These are phyloP conservation scores for Stratiolaelaps scimitus DNA, from an alignment of 1,140 invertebrate genomes.

Conservation along the genomic window DNA sequence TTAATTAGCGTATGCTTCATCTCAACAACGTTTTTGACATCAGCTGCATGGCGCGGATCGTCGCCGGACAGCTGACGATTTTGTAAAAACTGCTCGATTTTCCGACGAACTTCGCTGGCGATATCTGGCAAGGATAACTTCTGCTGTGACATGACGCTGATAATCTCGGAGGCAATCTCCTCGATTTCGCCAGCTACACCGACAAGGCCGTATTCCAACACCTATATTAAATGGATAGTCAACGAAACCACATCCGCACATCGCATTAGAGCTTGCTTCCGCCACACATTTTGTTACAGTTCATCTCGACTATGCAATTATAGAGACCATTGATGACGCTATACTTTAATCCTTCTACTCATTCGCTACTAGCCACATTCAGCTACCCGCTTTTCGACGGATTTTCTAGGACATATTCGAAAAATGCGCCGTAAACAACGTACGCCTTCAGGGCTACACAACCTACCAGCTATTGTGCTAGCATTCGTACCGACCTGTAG, in stretches of 20 bases:
- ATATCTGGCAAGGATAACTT: conserved; percentile 33
- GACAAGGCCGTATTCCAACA: conserved; percentile 56
- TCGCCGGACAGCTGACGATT: conserved; percentile 13
- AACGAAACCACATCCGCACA: neutral
- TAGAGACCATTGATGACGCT: too few species aligned
- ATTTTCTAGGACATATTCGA: too few species aligned
- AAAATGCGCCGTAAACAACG: too few species aligned
- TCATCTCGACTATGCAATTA: too few species aligned
- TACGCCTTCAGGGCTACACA: too few species aligned
- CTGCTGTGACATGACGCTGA: neutral
- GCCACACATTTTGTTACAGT: too few species aligned
- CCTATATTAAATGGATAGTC: neutral
- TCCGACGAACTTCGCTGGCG: conserved; percentile 39
- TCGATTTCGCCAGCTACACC: conserved; percentile 54
- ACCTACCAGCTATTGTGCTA: too few species aligned
- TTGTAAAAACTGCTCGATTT: conserved; percentile 36
- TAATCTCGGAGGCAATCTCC: conserved; percentile 40
- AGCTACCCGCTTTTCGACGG: too few species aligned
- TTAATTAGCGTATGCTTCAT: conserved; percentile 35
- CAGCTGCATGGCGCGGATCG: conserved; percentile 7
- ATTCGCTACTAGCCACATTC: too few species aligned
- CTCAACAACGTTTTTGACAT: conserved; percentile 37
- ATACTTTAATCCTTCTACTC: too few species aligned
- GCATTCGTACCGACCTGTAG: conserved; percentile 47
- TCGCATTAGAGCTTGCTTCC: too few species aligned